phyloP scores from a whole-genome alignment of 53 echinoderm and acorn worm genomes.

The Antedon mediterranea region DNA sequence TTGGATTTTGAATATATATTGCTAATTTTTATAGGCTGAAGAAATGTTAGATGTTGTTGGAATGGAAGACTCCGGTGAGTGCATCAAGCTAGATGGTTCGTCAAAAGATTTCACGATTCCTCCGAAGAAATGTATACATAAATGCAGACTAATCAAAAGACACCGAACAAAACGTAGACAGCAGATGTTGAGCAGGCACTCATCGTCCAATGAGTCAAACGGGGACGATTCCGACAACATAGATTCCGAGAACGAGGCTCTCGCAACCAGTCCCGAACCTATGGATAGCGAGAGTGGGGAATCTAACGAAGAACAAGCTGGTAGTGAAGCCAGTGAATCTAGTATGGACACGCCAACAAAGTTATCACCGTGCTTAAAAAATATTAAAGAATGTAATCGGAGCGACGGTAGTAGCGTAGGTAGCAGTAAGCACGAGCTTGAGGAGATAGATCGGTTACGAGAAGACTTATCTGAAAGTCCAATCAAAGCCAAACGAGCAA shows the following conservation, averaged over 20 bases:
- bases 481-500: not conserved
- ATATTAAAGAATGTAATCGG: not conserved
- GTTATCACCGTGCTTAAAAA: not conserved
- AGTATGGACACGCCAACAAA: constrained; percentile 14
- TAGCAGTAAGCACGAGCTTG: not conserved
- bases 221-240: constrained; percentile 66
- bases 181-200: not conserved
- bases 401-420: not conserved
- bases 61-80: not conserved
- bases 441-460: constrained; percentile 13
- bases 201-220: constrained; percentile 11
- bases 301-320: constrained; percentile 30
- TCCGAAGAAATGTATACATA: not conserved
- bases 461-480: not conserved
- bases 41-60: not conserved
- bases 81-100: not conserved
- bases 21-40: not conserved
- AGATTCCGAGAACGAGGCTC: constrained; percentile 67
- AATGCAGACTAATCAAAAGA: not conserved
- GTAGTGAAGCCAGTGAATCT: constrained; percentile 15
- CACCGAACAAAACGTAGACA: not conserved
- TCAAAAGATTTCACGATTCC: not conserved
- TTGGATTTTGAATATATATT: not conserved
- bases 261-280: constrained; percentile 64
- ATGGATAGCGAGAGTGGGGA: constrained; percentile 51